phyloP scores from a whole-genome alignment of 2,113 vertebrate species.

The Phyllopteryx taeniolatus region DNA sequence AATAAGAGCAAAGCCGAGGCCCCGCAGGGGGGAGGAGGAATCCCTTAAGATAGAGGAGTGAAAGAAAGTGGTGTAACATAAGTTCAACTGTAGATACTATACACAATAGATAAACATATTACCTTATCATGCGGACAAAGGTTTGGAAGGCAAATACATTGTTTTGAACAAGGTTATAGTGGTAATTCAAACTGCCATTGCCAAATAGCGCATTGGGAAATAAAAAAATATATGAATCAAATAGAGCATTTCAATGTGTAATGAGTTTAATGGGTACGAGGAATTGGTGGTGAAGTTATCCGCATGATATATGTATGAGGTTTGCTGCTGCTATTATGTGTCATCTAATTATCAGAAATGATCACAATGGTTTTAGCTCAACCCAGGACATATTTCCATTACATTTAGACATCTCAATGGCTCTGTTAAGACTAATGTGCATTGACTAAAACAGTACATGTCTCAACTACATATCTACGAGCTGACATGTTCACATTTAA shows the following conservation, averaged over 20 bases:
- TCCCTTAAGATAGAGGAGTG: conserved; percentile 37
- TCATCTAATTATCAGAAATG: neutral
- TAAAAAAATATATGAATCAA: neutral
- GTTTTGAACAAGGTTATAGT: neutral
- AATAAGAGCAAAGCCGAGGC: conserved; percentile 74
- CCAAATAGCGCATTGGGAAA: neutral
- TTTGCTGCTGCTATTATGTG: neutral
- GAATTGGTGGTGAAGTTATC: neutral
- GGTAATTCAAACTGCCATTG: neutral
- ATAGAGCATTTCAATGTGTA: neutral
- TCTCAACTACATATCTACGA: no score
- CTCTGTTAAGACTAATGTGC: neutral
- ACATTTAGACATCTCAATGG: neutral
- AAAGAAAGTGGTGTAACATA: conserved; percentile 34
- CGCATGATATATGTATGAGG: neutral
- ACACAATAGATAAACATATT: conserved; percentile 38
- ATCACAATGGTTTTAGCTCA: neutral
- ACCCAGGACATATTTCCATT: neutral
- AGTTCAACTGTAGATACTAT: conserved; percentile 43
- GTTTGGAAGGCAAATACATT: conserved; percentile 15
- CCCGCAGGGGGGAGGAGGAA: conserved; percentile 32
- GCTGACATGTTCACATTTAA: neutral
- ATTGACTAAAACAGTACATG: no score
- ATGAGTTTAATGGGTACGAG: neutral
- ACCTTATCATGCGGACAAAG: conserved; percentile 23